Evolutionary conservation across 2,888 invertebrate species (phyloP), one percentile per base, ranked within the genome.

Genomic region (Lasioglossum calceatum): DNA sequence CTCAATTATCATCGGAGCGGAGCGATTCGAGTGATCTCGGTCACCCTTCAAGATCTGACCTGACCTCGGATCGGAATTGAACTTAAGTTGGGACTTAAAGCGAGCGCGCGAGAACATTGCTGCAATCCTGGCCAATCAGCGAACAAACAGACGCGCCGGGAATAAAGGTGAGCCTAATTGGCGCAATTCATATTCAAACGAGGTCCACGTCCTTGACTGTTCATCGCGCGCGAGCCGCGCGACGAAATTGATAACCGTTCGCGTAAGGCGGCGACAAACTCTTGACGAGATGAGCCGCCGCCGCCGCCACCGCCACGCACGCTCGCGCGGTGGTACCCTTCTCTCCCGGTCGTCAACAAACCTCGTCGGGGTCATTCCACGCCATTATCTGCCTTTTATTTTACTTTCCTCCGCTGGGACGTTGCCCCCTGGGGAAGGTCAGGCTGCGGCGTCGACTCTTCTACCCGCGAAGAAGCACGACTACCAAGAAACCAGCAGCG

Each of bases 101-200:
- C 83, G 42, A 70, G 12, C 70, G 84, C 81, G 76, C 87, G 86
- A 83, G 88, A 82, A 81, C 79, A 73, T 81, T 83, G 81, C 87
- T 84, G 88, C 93, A 94, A 94, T 94, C 93, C 93, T 92, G 92
- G 79, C 92, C 92, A 95, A 95, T 95, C 94, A 94, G 92, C 87
- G 92, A 93, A 94, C 93, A 95, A 95, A 95, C 93, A 94, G 94
- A 89, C 92, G 92, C 87, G 91, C 84, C 88, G 91, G 90, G 94
- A 93, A 94, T 93, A 93, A 94, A 95, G 94, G 93, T 94, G 92
- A 94, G 92, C 90, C 93, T 94, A 93, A 94, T 94, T 93, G 94
- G 92, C 90, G 90, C 94, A 94, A 95, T 95, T 95, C 93, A 93
- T 94, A 94, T 94, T 94, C 93, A 94, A 94, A 95, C 93, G 93